Evolutionary conservation across 2,797 vertebrate species (phyloP), one percentile per base, ranked within the genome.

Genomic region (Enteromius fasciolatus): DNA sequence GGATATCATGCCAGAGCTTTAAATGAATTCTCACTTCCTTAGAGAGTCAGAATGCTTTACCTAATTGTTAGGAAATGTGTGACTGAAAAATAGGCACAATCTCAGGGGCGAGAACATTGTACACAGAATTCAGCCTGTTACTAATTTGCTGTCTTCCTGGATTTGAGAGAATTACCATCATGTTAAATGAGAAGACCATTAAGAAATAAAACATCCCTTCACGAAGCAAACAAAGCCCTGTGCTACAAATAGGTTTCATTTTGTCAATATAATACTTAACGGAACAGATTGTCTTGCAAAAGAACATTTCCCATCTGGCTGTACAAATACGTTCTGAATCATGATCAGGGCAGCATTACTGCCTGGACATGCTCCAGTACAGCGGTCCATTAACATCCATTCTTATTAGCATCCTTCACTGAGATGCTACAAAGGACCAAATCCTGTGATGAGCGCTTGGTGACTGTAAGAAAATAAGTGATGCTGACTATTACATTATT

Each of bases 21-120:
- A 74, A 87, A 80, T 66, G 52, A 77, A 69, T 77, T 69, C 74
- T 83, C 7, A 3, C 28, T 70, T 86, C 82, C 82, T 81, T 31
- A 18, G 54, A 84, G 73, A 81, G 57, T 76, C 61, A 52, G 57
- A 75, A 70, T 44, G 28, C 63, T 78, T 84, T 76, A 85, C 78
- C 46, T 75, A 80, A 61, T 76, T 76, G 78, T 69, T 52, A 78
- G 83, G n/a, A 46, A 86, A 74, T 75, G 76, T 84, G 81, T 73
- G 52, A 77, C 81, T 66, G 68, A 85, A 86, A 61, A 57, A 52
- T 50, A 69, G 69, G 67, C 67, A 39, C 25, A 78, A 72, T 67
- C 80, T 75, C 72, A 57, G 33, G 64, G 61, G 79, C 73, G 25
- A 28, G 10, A 44, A 72, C 33, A 44, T 48, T 81, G 46, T 81